phyloP scores from a whole-genome alignment of 2,888 invertebrate species.

The Drosophila neonasuta region DNA sequence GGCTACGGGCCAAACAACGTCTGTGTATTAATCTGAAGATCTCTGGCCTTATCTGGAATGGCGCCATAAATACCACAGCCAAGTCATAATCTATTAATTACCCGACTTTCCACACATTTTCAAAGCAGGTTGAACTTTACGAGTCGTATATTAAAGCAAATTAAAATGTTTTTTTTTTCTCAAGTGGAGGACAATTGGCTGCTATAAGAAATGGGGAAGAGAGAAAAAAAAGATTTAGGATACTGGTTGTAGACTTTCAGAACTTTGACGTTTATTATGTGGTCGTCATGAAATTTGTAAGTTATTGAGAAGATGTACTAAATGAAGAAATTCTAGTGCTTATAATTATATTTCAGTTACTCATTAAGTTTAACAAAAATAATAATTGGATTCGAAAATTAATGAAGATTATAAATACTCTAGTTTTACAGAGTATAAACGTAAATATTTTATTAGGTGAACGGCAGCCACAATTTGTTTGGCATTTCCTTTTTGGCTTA shows the following conservation, averaged over 20 bases:
- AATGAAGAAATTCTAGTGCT: not conserved
- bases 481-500: slow-evolving; percentile 48
- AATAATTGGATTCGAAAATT: not conserved
- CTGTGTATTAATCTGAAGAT: slow-evolving; percentile 67
- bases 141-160: slow-evolving; percentile 33
- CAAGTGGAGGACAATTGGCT: slow-evolving; percentile 26
- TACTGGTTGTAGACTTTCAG: not conserved
- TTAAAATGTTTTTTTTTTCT: slow-evolving; percentile 24
- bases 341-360: not conserved
- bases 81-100: slow-evolving; percentile 75
- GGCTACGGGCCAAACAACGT: slow-evolving; percentile 35
- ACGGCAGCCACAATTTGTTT: slow-evolving; percentile 36
- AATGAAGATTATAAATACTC: not conserved
- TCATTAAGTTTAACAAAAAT: not conserved
- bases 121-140: slow-evolving; percentile 54
- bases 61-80: slow-evolving; percentile 69
- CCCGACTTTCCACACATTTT: slow-evolving; percentile 71
- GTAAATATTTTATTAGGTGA: slow-evolving; percentile 3
- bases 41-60: slow-evolving; percentile 65
- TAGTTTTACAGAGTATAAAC: not conserved
- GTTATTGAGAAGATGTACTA: not conserved
- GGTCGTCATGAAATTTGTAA: not conserved
- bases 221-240: slow-evolving; percentile 3
- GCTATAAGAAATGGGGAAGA: slow-evolving; percentile 12
- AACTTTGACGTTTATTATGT: not conserved